A percentile compares a stretch with the other conserved stretches of the same genome.
Evolutionary conservation across 2,113 vertebrate genomes (phyloP).

Genomic region (Heterocephalus glaber): DNA sequence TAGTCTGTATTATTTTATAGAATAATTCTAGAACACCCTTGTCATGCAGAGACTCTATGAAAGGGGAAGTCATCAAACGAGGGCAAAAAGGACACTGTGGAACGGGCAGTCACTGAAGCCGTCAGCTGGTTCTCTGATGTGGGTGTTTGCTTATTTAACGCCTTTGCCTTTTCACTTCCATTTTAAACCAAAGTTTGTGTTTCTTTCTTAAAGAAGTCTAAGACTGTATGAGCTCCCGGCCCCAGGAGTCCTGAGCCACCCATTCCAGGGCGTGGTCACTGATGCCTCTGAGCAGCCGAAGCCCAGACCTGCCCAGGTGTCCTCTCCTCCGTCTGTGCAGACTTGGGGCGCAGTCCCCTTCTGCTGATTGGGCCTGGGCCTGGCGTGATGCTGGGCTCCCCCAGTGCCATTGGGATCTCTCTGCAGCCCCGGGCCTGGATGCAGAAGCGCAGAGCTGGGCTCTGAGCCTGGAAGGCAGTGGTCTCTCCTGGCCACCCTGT

Average conservation of each 20-base stretch:
- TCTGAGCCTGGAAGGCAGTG: background rate
- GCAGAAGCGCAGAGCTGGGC: background rate
- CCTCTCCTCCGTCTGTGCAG: background rate
- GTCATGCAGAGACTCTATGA: background rate
- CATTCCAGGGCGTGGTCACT: accelerated
- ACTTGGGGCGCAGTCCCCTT: background rate
- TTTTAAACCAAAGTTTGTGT: background rate
- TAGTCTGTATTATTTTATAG: background rate
- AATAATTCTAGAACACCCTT: background rate
- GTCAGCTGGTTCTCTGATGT: background rate
- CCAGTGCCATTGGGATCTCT: background rate
- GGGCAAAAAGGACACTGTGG: background rate
- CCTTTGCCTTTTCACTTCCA: background rate
- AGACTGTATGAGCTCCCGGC: too few relatives aligned
- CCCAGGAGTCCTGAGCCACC: accelerated
- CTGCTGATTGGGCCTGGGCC: background rate
- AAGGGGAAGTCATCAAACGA: background rate
- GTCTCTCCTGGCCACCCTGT: background rate
- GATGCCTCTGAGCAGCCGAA: background rate
- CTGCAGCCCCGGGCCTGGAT: background rate
- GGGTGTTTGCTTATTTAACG: background rate
- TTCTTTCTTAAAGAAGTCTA: background rate
- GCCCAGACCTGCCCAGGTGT: background rate
- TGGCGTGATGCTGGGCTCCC: background rate
- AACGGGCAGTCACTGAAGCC: background rate